Evolutionary conservation across 2,797 vertebrate species (phyloP).

Genomic region (Acanthopagrus latus): DNA sequence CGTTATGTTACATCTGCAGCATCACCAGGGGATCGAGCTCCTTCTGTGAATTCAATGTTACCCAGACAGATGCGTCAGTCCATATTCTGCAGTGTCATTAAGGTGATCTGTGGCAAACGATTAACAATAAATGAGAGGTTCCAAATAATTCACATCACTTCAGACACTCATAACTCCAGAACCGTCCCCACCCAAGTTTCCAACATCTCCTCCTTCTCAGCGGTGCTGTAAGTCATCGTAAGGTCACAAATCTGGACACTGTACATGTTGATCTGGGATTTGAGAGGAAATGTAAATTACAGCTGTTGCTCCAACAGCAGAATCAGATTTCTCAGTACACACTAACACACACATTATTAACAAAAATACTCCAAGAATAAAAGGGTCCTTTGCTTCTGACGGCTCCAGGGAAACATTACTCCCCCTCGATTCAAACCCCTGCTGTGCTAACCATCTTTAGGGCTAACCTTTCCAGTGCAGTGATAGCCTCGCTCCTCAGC

Average conservation of each 20-base stretch:
- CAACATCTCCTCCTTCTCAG: conserved; percentile 38
- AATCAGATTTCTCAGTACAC: conserved; percentile 36
- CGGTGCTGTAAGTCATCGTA: conserved; percentile 59
- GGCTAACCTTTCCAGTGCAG: conserved; percentile 89
- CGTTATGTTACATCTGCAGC: conserved; percentile 2
- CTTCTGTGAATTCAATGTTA: not conserved
- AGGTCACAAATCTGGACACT: conserved; percentile 60
- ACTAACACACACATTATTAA: conserved; percentile 2
- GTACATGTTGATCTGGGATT: conserved; percentile 61
- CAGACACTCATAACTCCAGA: conserved; percentile 10
- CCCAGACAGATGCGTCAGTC: not conserved
- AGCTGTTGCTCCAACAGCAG: conserved; percentile 63
- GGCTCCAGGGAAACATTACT: not conserved
- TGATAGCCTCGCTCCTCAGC: conserved; percentile 82
- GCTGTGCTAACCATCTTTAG: conserved; percentile 1
- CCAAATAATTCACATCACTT: conserved; percentile 9
- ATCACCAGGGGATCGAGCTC: not conserved
- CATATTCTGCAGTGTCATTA: conserved; percentile 2
- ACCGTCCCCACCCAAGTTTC: conserved; percentile 20
- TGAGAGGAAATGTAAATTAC: conserved; percentile 78
- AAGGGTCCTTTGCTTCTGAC: not conserved
- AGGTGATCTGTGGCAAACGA: not conserved
- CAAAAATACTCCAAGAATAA: conserved; percentile 31
- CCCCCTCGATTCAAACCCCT: conserved; percentile 23
- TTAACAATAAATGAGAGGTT: conserved; percentile 10